These are phyloP conservation scores for Melieria crassipennis DNA, from an alignment of 2,888 invertebrate species.

Conservation along the genomic window DNA sequence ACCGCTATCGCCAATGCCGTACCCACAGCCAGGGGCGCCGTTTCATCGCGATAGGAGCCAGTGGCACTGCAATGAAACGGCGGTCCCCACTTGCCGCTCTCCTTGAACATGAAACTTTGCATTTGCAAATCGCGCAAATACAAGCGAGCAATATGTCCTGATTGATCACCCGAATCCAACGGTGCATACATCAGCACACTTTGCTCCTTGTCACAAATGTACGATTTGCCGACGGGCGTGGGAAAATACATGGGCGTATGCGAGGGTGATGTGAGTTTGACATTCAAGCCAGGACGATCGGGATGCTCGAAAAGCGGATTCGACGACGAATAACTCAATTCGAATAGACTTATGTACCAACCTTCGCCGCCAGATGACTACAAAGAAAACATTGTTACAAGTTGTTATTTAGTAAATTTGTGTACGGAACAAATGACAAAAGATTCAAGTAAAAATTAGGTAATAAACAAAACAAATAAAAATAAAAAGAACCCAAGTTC, in stretches of 20 bases:
- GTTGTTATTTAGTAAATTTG: too few relatives aligned
- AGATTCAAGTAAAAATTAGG: too few relatives aligned
- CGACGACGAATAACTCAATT: constrained; percentile 78
- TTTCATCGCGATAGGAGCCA: constrained; percentile 77
- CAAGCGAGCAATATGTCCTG: constrained; percentile 71
- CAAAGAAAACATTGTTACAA: constrained; percentile 48
- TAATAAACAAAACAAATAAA: too few relatives aligned
- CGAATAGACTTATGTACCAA: constrained; percentile 86
- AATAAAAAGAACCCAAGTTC: too few relatives aligned
- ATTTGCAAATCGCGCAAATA: constrained; percentile 77
- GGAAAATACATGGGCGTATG: constrained; percentile 75
- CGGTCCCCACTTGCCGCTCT: constrained; percentile 71
- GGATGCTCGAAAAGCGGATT: constrained; percentile 71
- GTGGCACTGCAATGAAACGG: constrained; percentile 66
- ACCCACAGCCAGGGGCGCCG: constrained; percentile 85
- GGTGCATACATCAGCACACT: constrained; percentile 72
- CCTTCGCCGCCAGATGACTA: constrained; percentile 89
- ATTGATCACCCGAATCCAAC: constrained; percentile 65
- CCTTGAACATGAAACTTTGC: constrained; percentile 90
- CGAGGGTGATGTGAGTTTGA: constrained; percentile 70
- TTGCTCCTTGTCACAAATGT: constrained; percentile 78
- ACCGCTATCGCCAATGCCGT: constrained; percentile 85
- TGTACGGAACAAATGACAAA: too few relatives aligned
- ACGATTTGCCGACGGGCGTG: constrained; percentile 88
- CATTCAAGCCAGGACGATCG: constrained; percentile 69